Evolutionary conservation across 2,888 invertebrate species (phyloP).

Genomic region (Tachina grossa): DNA sequence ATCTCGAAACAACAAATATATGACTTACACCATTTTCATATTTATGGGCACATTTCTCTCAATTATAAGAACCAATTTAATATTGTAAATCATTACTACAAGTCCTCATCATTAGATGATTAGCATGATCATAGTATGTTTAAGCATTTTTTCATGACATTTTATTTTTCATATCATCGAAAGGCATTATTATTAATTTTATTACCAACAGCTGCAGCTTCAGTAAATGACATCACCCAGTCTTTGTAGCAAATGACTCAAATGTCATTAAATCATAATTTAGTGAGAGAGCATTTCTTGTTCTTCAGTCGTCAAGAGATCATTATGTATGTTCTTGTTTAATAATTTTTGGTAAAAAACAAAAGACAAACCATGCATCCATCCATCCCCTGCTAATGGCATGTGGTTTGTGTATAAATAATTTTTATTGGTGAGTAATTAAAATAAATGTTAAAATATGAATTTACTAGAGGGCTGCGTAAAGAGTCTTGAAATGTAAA

Average conservation of each 20-base stretch:
- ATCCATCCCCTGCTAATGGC: no score
- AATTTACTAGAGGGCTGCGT: no score
- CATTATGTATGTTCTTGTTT: not conserved
- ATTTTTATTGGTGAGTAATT: constrained; percentile 48
- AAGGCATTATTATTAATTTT: constrained; percentile 3
- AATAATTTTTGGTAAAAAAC: no score
- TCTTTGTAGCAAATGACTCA: constrained; percentile 24
- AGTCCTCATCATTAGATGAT: no score
- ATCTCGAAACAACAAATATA: no score
- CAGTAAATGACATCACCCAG: constrained; percentile 37
- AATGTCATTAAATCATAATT: constrained; percentile 49
- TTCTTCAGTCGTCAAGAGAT: not conserved
- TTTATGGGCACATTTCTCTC: no score
- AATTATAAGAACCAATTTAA: no score
- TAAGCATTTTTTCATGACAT: not conserved
- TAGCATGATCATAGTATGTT: no score
- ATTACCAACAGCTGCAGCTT: constrained; percentile 40
- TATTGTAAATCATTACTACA: no score
- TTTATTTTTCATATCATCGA: not conserved
- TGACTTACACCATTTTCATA: no score
- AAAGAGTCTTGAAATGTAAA: no score
- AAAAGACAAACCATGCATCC: no score
- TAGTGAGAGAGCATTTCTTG: not conserved
- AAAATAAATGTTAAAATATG: constrained; percentile 26
- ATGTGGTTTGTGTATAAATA: constrained; percentile 20